Evolutionary conservation across 2,113 vertebrate species (phyloP).

Genomic region (Gadus chalcogrammus): DNA sequence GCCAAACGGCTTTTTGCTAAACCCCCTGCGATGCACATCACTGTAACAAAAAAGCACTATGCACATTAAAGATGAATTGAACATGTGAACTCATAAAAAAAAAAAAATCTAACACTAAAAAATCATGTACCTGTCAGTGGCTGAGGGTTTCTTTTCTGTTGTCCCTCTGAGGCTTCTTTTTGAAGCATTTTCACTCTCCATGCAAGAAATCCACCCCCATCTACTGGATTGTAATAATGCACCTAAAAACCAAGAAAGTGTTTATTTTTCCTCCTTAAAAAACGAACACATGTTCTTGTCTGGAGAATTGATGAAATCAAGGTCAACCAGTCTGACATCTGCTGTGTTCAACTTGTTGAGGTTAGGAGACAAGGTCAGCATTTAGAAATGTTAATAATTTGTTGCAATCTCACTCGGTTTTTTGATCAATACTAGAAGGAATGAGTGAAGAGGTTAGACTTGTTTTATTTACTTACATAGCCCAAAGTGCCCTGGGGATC

Average conservation of each 20-base stretch:
- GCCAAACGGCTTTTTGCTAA: no score
- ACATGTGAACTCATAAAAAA: not conserved
- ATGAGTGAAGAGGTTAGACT: not conserved
- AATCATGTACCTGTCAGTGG: not conserved
- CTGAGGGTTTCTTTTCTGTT: not conserved
- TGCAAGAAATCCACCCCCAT: not conserved
- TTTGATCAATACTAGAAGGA: not conserved
- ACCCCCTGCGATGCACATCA: no score
- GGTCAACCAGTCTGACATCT: not conserved
- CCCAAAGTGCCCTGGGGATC: conserved; percentile 13
- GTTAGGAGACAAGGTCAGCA: no score
- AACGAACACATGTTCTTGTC: not conserved
- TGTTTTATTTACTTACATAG: conserved; percentile 15
- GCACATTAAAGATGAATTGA: no score
- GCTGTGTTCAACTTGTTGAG: not conserved
- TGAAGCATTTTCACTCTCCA: not conserved
- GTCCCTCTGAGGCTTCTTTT: not conserved
- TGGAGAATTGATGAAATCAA: not conserved
- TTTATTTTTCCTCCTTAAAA: not conserved
- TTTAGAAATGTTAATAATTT: no score
- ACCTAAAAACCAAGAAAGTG: not conserved
- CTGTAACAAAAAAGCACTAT: no score
- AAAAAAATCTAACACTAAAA: no score
- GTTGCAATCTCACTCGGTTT: no score
- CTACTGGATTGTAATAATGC: conserved; percentile 3